These are phyloP conservation scores for Drosophila leontia DNA, from an alignment of 1,140 invertebrate genomes.

Conservation along the genomic window DNA sequence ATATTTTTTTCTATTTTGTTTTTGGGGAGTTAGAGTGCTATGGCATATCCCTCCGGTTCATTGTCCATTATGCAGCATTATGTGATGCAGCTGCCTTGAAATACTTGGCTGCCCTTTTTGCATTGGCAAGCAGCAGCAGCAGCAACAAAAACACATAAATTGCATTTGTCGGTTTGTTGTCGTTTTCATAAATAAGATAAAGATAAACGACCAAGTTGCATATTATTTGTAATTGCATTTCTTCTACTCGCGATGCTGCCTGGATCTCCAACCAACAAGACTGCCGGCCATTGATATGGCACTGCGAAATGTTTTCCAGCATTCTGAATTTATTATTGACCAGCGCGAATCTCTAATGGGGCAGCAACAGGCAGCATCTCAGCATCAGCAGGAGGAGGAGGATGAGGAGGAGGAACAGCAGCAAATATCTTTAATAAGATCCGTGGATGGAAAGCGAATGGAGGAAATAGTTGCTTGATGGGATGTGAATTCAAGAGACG, in stretches of 20 bases:
- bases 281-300: constrained; percentile 66
- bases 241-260: constrained; percentile 56
- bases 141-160: constrained; percentile 81
- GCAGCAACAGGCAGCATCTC: neutral
- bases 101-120: constrained; percentile 53
- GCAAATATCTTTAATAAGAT: constrained; percentile 46
- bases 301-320: constrained; percentile 69
- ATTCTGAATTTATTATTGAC: constrained; percentile 67
- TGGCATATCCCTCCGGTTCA: constrained; percentile 41
- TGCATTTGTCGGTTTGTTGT: constrained; percentile 85
- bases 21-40: constrained; percentile 53
- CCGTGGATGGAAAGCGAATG: constrained; percentile 24
- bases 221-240: constrained; percentile 85
- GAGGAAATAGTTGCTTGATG: constrained; percentile 15
- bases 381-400: neutral
- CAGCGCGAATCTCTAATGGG: constrained; percentile 57
- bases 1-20: constrained; percentile 47
- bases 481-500: constrained; percentile 3
- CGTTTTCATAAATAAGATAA: constrained; percentile 85
- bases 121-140: constrained; percentile 56
- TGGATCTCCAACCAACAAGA: constrained; percentile 48
- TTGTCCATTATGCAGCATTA: constrained; percentile 81
- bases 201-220: constrained; percentile 83
- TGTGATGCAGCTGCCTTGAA: constrained; percentile 73
- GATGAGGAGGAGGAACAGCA: constrained; percentile 4